phyloP scores from a whole-genome alignment of 2,888 invertebrate genomes.

The Nephrocerus scutellatus region DNA sequence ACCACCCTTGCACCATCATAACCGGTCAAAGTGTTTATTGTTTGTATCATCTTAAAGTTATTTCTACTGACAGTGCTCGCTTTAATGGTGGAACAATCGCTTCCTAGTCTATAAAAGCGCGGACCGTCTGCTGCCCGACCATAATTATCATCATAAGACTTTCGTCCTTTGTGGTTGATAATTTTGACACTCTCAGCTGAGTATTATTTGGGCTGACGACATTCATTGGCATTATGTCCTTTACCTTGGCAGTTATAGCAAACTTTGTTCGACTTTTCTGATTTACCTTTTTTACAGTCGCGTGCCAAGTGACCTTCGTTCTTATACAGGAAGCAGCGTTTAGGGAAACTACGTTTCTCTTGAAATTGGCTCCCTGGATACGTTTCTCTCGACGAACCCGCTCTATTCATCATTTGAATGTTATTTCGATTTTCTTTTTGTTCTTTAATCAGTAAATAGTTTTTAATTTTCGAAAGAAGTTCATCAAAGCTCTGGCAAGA shows the following conservation, averaged over 20 bases:
- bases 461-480: too few species aligned
- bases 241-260: slow-evolving; percentile 5
- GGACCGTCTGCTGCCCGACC: not conserved
- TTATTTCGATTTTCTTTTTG: too few species aligned
- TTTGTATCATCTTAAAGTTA: not conserved
- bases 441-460: too few species aligned
- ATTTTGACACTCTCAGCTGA: not conserved
- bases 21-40: not conserved
- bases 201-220: not conserved
- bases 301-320: too few species aligned
- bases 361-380: too few species aligned
- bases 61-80: not conserved
- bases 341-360: too few species aligned
- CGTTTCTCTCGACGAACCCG: too few species aligned
- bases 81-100: slow-evolving; percentile 8
- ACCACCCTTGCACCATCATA: slow-evolving; percentile 4
- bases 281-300: too few species aligned
- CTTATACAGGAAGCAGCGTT: too few species aligned
- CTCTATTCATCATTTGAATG: too few species aligned
- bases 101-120: slow-evolving; percentile 1
- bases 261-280: too few species aligned
- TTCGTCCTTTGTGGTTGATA: slow-evolving; percentile 1
- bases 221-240: slow-evolving; percentile 2
- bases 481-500: too few species aligned
- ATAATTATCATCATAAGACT: slow-evolving; percentile 1